Evolutionary conservation across 1,140 invertebrate genomes (phyloP), one percentile per base, ranked within the genome.

Genomic region (Popillia japonica): DNA sequence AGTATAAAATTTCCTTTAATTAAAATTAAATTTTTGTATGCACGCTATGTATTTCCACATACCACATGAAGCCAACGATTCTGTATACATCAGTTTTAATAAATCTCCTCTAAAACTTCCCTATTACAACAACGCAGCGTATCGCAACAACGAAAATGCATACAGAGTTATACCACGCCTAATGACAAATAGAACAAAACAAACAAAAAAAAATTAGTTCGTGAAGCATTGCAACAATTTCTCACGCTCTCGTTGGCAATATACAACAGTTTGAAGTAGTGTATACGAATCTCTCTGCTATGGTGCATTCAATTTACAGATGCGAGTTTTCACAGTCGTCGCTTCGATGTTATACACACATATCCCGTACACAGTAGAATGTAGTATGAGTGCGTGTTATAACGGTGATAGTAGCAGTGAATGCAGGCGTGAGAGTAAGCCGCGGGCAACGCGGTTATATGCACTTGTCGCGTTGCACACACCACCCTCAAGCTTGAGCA

Each of bases 251-350:
- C 22, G 22, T 22, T n/a, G 64, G 9, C 34, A 72, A 22, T 22
- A 22, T 55, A 72, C 64, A 72, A 9, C 34, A 72, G 64, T 22
- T 72, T 72, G 64, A 72, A 72, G 64, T 72, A 22, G 2, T 72
- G 22, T 34, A 17, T 55, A 55, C 48, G n/a, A 55, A 6, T 55
- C 64, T 72, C 64, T 72, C 22, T 22, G 22, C 64, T 72, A 22
- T 17, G 48, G 17, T 55, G 48, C 64, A 72, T 72, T 72, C 64
- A 72, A 72, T 72, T 72, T 72, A 72, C 64, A 72, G 64, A 72
- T 72, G 64, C 64, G 34, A 72, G 64, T 72, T 72, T 72, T 72
- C 64, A 72, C 64, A 72, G 23, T 40, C 64, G 22, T 72, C 23
- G n/a, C n/a, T 8, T 17, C 48, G 48, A 72, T 72, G 64, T 55